Base-by-base conservation (phyloP, 2,888 invertebrate species). In the Drepanosiphum platanoidis region DNA sequence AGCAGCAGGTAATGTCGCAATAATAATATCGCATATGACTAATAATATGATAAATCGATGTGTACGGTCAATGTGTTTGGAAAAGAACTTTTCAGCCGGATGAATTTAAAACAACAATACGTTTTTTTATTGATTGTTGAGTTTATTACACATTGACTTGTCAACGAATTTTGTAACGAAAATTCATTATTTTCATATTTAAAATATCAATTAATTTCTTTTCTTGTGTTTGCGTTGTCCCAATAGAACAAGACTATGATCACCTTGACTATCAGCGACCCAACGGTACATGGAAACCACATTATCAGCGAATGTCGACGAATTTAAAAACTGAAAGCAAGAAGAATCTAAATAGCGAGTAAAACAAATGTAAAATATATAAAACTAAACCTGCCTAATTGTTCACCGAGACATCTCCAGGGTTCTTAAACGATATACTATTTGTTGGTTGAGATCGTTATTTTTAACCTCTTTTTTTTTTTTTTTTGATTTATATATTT, bases 191-290 rank as follows among this genome's bases (percentile, higher is more conserved):
- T n/a, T n/a, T n/a, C n/a, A n/a, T n/a, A n/a, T n/a, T n/a, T n/a
- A 58, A 1, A 58, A 58, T 58, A 18, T 58, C 22, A 22, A 22
- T 58, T 13, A 58, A n/a, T n/a, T 22, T 58, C 9, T 58, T n/a
- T n/a, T n/a, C n/a, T n/a, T n/a, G n/a, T n/a, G n/a, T n/a, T n/a
- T n/a, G n/a, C n/a, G n/a, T n/a, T 27, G 32, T 61, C 13, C 72
- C 3, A 30, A 94, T 94, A 90, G 91, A 93, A 90, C 94, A 95
- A 77, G 86, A 87, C 89, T 97, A 97, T 88, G 97, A 97, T 90
- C 96, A 96, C 89, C 91, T 97, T 87, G 95, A 96, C 90, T 95
- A 96, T 90, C 94, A 95, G 3, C 92, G 96, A 72, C 95, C 96
- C 0, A 93, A 93, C 36, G 95, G 94, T 88, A 94, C 95, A 71